Base-by-base conservation (phyloP, 2,797 vertebrate species). In the Odontamblyopus rebecca region DNA sequence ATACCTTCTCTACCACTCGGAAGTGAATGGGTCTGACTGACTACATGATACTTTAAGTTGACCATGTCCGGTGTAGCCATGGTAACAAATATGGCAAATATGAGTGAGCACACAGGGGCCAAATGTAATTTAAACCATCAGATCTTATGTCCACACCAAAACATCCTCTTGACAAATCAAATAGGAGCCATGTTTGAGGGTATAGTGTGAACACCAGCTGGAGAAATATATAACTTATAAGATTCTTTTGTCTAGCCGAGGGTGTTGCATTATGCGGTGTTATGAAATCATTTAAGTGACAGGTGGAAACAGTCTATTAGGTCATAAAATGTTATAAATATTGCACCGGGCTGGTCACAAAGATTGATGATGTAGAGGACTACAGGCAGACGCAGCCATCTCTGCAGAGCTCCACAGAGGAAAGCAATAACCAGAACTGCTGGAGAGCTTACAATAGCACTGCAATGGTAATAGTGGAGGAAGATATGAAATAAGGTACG, bases 381-480 rank as follows among this genome's bases (percentile, higher is more conserved):
- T 61, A 32, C 61, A 73, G 65, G 60, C 60, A 63, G 71, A 72
- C 68, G 18, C 66, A 35, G 27, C 73, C 53, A 64, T 73, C 51
- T 74, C 73, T 76, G 41, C 60, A 60, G 76, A 71, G 73, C 59
- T 59, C 61, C 38, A 2, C 73, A 73, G 59, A 70, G 63, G 64
- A 27, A 73, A 79, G 66, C 54, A 57, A 67, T 50, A 80, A 41
- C 7, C 53, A 8, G 51, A 29, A 15, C 41, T 67, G 72, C 59
- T 32, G 5, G 29, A 81, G 72, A 72, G 67, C 71, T 67, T 59
- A 76, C 72, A 82, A 74, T 66, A 82, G 71, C 57, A 71, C 75
- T 5, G 61, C 61, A 62, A n/a, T 5, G 18, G 30, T 38, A 35
- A n/a, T 3, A 62, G 61, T 38, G 18, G 32, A 12, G 61, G 30